Evolutionary conservation across 2,113 vertebrate genomes (phyloP), one percentile per base, ranked within the genome.

Genomic region (Caranx ignobilis): DNA sequence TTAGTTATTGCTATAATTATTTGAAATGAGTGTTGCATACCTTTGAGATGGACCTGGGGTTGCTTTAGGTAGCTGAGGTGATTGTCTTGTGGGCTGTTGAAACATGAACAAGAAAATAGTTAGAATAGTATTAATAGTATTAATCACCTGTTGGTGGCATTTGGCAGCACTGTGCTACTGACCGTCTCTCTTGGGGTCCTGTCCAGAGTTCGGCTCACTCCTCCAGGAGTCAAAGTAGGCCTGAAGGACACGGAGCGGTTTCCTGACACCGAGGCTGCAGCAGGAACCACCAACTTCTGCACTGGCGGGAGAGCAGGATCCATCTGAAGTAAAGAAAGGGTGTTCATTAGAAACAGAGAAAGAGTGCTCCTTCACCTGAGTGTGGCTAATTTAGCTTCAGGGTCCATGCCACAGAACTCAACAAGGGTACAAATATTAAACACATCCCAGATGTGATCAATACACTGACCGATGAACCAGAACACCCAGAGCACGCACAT

Each of bases 241-340:
- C 96, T 97, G 92, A 98, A 97, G 91, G 97, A 97, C 37, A 96
- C 92, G 0, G 95, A 95, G 67, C 95, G 94, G 92, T 94, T 96
- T 86, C 89, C 75, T 71, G 95, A 92, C 76, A 95, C 88, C 16
- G 95, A 90, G 73, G 95, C 82, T 62, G 92, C 82, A 81, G 95
- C 90, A 67, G 98, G 97, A 74, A 96, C 95, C 89, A 97, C 81
- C 4, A 98, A 93, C 88, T 95, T 97, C 94, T 97, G 96, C 70
- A 97, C 96, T 16, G 98, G 98, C 37, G 98, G 98, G 75, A 94
- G 90, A 7, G 89, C 89, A 0, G 91, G 89, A 56, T 98, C 96
- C 95, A 96, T 82, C 98, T 99, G 87, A 55, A 68, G 50, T 21
- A 4, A 10, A 60, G 7, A 72, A 57, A 68, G 0, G 9, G 3